Conservation (phyloP, 2,888 invertebrate species). For the Drosophila conformis region DNA sequence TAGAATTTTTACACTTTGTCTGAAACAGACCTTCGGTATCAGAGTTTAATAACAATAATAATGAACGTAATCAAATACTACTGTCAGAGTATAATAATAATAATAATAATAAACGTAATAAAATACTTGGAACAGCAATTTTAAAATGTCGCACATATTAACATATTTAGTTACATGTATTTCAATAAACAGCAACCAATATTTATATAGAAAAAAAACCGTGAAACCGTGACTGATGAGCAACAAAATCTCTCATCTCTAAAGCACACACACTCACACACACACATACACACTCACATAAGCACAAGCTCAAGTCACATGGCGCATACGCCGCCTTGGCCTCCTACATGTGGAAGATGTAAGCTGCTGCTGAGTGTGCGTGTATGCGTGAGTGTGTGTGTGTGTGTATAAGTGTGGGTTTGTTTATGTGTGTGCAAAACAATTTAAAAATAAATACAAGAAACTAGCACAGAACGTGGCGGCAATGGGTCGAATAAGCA, state of each 20-base stretch:
- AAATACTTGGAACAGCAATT: no score
- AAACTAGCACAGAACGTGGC: constrained; percentile 74
- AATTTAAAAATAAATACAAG: constrained; percentile 80
- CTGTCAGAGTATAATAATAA: no score
- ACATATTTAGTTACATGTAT: not conserved
- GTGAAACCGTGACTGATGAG: not conserved
- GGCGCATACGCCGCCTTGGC: constrained; percentile 60
- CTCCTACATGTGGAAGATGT: constrained; percentile 53
- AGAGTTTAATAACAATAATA: not conserved
- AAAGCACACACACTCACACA: not conserved
- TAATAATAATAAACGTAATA: no score
- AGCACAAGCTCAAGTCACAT: constrained; percentile 60
- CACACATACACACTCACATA: constrained; percentile 21
- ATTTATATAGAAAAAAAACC: not conserved
- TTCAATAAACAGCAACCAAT: not conserved
- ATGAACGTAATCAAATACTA: not conserved
- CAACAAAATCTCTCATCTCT: not conserved
- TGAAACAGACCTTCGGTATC: no score
- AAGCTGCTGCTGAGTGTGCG: constrained; percentile 32
- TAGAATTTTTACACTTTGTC: no score
- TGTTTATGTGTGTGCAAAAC: constrained; percentile 64
- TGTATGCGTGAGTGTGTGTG: constrained; percentile 16
- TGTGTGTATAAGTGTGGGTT: constrained; percentile 23
- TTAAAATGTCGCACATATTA: no score
- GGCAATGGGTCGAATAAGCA: constrained; percentile 44